Percentiles rank a stretch among this genome's conserved stretches.
Conservation (phyloP, 2,797 vertebrate species). For the Sebastes diaconus region DNA sequence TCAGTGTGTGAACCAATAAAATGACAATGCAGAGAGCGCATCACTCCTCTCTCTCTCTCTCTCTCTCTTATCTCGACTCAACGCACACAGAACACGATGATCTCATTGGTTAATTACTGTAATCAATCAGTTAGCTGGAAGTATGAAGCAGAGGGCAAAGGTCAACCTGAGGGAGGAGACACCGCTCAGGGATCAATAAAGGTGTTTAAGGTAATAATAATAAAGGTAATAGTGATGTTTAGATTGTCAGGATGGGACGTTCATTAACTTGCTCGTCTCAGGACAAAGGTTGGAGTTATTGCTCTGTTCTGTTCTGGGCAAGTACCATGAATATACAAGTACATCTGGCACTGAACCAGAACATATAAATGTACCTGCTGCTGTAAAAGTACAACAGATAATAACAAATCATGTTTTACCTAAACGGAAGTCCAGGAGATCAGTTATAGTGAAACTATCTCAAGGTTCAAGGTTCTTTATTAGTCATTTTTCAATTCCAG, state of each 20-base stretch:
- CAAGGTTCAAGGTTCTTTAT: too few species aligned
- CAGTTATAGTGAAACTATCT: not conserved
- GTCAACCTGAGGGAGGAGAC: not conserved
- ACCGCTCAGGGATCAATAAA: not conserved
- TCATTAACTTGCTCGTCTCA: not conserved
- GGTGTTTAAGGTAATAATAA: too few species aligned
- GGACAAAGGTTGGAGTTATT: constrained; percentile 39
- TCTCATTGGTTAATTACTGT: not conserved
- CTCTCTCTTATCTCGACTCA: not conserved
- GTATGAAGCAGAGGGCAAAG: constrained; percentile 9
- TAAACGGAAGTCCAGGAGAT: not conserved
- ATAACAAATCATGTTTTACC: not conserved
- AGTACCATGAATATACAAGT: not conserved
- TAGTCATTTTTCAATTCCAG: too few species aligned
- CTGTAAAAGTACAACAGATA: not conserved
- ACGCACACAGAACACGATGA: not conserved
- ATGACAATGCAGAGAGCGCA: constrained; percentile 35
- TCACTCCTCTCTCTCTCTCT: not conserved
- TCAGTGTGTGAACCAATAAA: constrained; percentile 82
- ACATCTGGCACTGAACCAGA: not conserved
- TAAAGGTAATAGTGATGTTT: not conserved
- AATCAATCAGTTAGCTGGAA: not conserved
- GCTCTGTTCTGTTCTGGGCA: not conserved
- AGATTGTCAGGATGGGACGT: not conserved
- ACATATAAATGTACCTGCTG: not conserved